phyloP scores from a whole-genome alignment of 2,888 invertebrate species.

The Pilophorus perplexus region DNA sequence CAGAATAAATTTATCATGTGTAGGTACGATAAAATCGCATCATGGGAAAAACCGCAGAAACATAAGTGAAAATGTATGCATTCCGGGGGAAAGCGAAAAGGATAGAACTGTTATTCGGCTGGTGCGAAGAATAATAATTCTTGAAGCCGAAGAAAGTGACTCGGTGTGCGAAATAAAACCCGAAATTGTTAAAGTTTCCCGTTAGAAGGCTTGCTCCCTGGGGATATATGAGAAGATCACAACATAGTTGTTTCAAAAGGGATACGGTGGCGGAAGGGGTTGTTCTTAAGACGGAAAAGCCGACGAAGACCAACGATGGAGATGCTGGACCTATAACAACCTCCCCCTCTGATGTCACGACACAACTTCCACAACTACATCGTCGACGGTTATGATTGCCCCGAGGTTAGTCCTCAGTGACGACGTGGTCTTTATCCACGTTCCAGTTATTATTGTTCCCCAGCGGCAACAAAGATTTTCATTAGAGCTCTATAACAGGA shows the following conservation, averaged over 20 bases:
- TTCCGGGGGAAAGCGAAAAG: no score
- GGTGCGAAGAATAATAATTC: neutral
- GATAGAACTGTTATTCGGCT: no score
- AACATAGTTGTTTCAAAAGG: neutral
- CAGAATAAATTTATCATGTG: no score
- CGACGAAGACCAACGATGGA: neutral
- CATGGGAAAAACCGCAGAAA: no score
- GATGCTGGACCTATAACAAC: neutral
- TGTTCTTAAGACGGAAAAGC: no score
- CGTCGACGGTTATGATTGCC: conserved; percentile 7
- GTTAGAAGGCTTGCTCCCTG: neutral
- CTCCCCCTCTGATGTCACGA: no score
- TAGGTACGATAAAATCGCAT: no score
- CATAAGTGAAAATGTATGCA: no score
- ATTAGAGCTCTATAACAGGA: conserved; percentile 27
- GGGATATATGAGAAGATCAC: conserved; percentile 9
- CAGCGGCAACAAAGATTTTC: conserved; percentile 26
- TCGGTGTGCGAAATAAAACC: neutral
- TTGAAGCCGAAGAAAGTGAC: neutral
- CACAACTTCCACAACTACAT: no score
- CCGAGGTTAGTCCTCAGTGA: neutral
- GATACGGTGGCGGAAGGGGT: neutral
- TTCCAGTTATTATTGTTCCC: conserved; percentile 30
- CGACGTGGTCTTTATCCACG: no score
- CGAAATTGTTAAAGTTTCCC: conserved; percentile 12